Percentiles rank a stretch among this genome's conserved stretches.
Conservation (phyloP, 2,113 vertebrate genomes). For the Gasterosteus aculeatus region DNA sequence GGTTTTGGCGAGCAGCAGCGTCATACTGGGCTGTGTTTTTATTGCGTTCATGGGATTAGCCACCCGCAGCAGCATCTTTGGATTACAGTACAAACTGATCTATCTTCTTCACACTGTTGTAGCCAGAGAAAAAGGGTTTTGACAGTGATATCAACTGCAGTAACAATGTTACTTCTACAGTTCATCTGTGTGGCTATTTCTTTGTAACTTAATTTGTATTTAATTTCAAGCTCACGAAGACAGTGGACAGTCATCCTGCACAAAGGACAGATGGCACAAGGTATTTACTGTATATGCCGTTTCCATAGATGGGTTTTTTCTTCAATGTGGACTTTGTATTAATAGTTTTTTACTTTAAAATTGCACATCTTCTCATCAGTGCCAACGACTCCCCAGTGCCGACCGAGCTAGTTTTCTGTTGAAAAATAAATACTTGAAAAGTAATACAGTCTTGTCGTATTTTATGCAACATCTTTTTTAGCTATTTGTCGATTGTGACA, state of each 20-base stretch:
- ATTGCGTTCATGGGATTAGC: slow-evolving; percentile 55
- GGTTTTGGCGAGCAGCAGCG: slow-evolving; percentile 50
- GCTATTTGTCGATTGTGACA: not conserved
- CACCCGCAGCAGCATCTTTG: slow-evolving; percentile 30
- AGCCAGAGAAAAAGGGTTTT: slow-evolving; percentile 8
- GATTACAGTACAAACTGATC: slow-evolving; percentile 20
- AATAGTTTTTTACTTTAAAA: not conserved
- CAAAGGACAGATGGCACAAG: not conserved
- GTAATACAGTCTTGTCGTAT: not conserved
- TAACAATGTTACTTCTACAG: slow-evolving; percentile 10
- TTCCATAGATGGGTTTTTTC: not conserved
- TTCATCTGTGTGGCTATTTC: not conserved
- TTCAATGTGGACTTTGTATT: not conserved
- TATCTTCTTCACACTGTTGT: not conserved
- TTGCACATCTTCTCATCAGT: not conserved
- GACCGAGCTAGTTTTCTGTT: not conserved
- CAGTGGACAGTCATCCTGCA: slow-evolving; percentile 9
- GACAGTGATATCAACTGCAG: not conserved
- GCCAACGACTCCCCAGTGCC: not conserved
- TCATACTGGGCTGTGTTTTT: slow-evolving; percentile 41
- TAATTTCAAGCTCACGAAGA: slow-evolving; percentile 7
- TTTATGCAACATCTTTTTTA: not conserved
- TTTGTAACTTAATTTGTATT: slow-evolving; percentile 14
- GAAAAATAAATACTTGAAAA: not conserved
- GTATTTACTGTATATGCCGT: not conserved